Base-by-base conservation (phyloP, 1,140 invertebrate genomes). In the Acromyrmex echinatior region DNA sequence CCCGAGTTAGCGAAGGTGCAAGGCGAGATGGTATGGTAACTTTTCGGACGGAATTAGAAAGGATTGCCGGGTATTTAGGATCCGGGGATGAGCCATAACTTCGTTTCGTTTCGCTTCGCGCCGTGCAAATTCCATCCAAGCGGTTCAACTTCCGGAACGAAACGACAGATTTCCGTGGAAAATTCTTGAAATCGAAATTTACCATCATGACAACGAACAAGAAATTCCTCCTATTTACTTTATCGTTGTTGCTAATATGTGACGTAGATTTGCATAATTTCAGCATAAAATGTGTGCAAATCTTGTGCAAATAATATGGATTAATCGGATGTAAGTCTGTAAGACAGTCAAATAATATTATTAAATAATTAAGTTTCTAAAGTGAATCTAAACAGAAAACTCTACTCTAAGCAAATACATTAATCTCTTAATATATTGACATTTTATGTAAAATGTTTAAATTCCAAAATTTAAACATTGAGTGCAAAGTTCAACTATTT, bases 141-240 rank as follows among this genome's bases (percentile, higher is more conserved):
- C 71, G 58, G 65, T 21, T 70, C 16, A 28, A 77, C 66, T 89
- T 89, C 81, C 87, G 70, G 76, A 73, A 6, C 45, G 62, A 51
- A 73, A 60, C 68, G 87, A 89, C 86, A 80, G 87, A 88, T 89
- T 89, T 86, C 87, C 80, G 73, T 21, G 45, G 66, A 68, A 79
- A 89, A 88, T 88, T 89, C 87, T 86, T 58, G 16, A n/a, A 70
- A 86, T 86, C 88, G 87, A 89, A 86, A 74, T 89, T 89, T 80
- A 76, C 66, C 74, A 16, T 49, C 49, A n/a, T 45, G 4, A 14
- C 45, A 4, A 71, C 51, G 31, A 71, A 5, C 31, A 56, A 71
- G 31, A 81, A 56, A 71, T 71, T 81, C 12, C 65, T 70, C 70
- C 28, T 53, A 58, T 35, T 81, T 81, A n/a, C 28, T 70, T 35